These are phyloP conservation scores for Meiosimyza decipiens DNA, from an alignment of 2,888 invertebrate species.

Conservation along the genomic window DNA sequence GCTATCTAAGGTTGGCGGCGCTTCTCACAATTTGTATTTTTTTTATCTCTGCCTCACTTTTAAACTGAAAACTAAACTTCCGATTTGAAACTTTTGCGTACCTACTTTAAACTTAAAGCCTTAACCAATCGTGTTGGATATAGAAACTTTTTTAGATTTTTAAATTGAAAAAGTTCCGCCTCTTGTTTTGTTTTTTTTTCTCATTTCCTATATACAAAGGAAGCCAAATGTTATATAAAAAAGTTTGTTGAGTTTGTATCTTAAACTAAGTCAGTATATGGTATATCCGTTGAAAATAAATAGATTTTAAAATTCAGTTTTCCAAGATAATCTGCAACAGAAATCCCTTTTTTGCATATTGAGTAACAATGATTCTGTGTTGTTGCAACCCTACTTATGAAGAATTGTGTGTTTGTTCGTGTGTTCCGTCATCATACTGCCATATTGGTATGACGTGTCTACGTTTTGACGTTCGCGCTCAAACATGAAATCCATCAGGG, in stretches of 20 bases:
- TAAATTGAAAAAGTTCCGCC: slow-evolving; percentile 26
- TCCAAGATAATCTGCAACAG: slow-evolving; percentile 16
- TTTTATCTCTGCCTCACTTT: no score
- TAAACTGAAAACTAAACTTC: no score
- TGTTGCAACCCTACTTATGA: neutral
- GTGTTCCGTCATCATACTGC: slow-evolving; percentile 23
- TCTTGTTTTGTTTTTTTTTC: neutral
- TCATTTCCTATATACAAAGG: no score
- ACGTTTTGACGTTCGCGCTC: slow-evolving; percentile 43
- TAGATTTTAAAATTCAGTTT: slow-evolving; percentile 29
- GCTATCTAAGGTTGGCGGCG: no score
- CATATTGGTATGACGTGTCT: slow-evolving; percentile 30
- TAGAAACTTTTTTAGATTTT: slow-evolving; percentile 6
- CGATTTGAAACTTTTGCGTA: no score
- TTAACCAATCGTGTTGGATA: slow-evolving; percentile 18
- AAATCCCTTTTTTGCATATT: slow-evolving; percentile 16
- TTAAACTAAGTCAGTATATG: neutral
- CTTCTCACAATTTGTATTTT: no score
- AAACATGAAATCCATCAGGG: slow-evolving; percentile 66
- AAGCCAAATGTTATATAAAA: no score
- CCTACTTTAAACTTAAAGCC: slow-evolving; percentile 14
- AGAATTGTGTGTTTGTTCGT: slow-evolving; percentile 12
- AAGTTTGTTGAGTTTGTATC: no score
- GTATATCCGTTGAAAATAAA: neutral
- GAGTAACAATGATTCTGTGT: neutral